Evolutionary conservation across 2,888 invertebrate genomes (phyloP), one percentile per base, ranked within the genome.

Genomic region (Limulus polyphemus): DNA sequence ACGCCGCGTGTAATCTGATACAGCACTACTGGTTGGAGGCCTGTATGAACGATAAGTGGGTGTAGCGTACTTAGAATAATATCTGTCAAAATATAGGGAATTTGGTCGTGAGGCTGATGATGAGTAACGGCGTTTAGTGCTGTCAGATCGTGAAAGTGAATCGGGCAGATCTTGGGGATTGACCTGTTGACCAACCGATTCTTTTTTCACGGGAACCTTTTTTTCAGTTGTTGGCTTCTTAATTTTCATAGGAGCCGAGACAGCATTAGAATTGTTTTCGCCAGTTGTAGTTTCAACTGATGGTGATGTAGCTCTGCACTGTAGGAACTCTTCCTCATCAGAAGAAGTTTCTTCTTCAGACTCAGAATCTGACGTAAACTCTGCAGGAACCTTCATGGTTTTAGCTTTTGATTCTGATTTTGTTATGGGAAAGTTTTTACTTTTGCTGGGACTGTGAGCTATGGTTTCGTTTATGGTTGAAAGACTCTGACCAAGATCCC

Each of bases 351-450:
- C 32, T 32, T 32, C 32, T 32, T 68, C 68, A 10, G 60, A 58
- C 52, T 60, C 60, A 7, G 65, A 62, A 14, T 65, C 67, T 5
- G 67, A 65, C 9, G 66, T 63, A 55, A 68, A 68, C 49, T 68
- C 68, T 12, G 68, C 68, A 1, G 68, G 66, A 12, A 64, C 67
- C 49, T 65, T 65, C 13, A 57, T 58, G 3, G 51, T 51, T 32
- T 14, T 14, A 60, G 54, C 12, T 14, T 54, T 54, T 3, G 54
- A 54, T 54, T 54, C 54, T 11, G 54, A 54, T 14, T 54, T 54
- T 11, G 54, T 17, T 54, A 54, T 17, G 32, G 13, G 13, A 3
- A 13, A 17, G 32, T 54, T 54, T 54, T 11, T 11, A 54, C 4
- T 54, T 54, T 14, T 54, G 11, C 11, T n/a, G 11, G 54, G 14